phyloP scores from a whole-genome alignment of 2,888 invertebrate genomes.

The Drosophila demipolita region DNA sequence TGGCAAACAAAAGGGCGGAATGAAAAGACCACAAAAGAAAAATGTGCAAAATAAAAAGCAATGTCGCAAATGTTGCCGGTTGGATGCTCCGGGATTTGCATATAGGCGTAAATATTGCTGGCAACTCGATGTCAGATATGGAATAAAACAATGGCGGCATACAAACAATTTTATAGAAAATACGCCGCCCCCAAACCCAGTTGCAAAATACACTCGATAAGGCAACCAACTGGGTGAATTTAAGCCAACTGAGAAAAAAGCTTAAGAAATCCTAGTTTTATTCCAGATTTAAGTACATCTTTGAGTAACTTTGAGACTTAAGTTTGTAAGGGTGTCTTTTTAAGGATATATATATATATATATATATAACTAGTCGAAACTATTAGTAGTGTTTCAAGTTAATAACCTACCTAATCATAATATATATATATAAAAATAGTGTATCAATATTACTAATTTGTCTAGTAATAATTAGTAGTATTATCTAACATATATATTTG shows the following conservation, averaged over 20 bases:
- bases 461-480: not conserved
- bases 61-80: conserved; percentile 40
- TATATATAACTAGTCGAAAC: too few relatives aligned
- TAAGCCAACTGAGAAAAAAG: not conserved
- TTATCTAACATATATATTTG: not conserved
- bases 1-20: conserved; percentile 51
- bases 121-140: conserved; percentile 41
- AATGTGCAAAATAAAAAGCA: conserved; percentile 24
- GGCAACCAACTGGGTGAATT: conserved; percentile 9
- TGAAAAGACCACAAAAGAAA: conserved; percentile 39
- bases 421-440: not conserved
- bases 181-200: conserved; percentile 16
- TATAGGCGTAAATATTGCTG: conserved; percentile 51
- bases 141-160: conserved; percentile 10
- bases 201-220: conserved; percentile 33
- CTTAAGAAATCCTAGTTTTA: not conserved
- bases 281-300: not conserved
- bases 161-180: conserved; percentile 9
- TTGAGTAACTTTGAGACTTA: not conserved
- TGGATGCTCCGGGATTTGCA: conserved; percentile 60
- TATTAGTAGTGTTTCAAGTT: not conserved
- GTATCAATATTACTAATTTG: not conserved
- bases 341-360: too few relatives aligned
- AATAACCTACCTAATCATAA: not conserved
- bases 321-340: not conserved